Conservation (phyloP, 2,888 invertebrate genomes). For the Nipponacmea schrenckii region DNA sequence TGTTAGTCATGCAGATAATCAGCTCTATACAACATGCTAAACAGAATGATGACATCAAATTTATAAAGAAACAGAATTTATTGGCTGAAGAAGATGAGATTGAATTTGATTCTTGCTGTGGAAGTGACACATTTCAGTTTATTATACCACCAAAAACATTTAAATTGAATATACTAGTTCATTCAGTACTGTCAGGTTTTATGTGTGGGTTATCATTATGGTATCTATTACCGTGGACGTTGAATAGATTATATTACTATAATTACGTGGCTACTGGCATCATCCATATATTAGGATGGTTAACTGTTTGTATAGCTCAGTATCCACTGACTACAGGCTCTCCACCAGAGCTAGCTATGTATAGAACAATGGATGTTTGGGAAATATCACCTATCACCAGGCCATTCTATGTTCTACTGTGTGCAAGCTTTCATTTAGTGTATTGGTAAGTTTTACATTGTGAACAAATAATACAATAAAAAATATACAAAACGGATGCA, state of each 20-base stretch:
- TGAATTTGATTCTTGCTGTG: constrained; percentile 61
- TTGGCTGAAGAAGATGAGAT: constrained; percentile 62
- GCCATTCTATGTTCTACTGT: constrained; percentile 59
- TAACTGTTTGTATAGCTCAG: constrained; percentile 58
- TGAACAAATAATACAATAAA: too few relatives aligned
- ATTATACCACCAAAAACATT: constrained; percentile 59
- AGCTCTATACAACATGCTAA: constrained; percentile 48
- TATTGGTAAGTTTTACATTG: constrained; percentile 48
- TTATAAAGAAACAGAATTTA: constrained; percentile 49
- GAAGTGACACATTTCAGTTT: constrained; percentile 61
- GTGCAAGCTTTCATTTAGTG: constrained; percentile 52
- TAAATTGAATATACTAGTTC: constrained; percentile 55
- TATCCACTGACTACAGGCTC: constrained; percentile 59
- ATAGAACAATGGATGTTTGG: constrained; percentile 56
- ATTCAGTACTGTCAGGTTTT: constrained; percentile 52
- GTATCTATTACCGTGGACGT: constrained; percentile 57
- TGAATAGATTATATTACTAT: constrained; percentile 51
- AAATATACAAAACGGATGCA: too few relatives aligned
- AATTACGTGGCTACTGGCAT: constrained; percentile 54
- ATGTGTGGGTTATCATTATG: constrained; percentile 55
- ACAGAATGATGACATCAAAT: constrained; percentile 31
- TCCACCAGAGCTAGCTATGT: constrained; percentile 64
- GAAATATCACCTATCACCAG: constrained; percentile 58
- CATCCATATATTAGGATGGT: constrained; percentile 61
- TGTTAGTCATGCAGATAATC: constrained; percentile 51